Base-by-base conservation (phyloP, 2,888 invertebrate genomes). In the Ornithoptera priamus region DNA sequence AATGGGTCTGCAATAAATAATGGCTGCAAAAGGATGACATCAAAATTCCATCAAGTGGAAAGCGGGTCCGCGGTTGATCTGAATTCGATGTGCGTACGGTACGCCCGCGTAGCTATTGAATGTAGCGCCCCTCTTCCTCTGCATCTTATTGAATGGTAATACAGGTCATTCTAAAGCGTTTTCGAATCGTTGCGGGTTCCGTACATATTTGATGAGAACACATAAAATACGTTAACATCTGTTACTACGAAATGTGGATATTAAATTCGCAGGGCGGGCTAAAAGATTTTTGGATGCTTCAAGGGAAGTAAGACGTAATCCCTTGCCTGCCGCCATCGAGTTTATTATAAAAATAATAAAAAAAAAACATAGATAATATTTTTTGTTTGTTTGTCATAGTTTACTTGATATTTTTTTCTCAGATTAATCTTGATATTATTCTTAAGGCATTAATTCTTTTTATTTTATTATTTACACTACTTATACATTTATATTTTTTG, bases 41-140 rank as follows among this genome's bases (percentile, higher is more conserved):
- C 86, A 88, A 87, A 88, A 83, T 79, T 83, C 88, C 87, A 87
- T 88, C 86, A 88, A 77, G 80, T 71, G 78, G 72, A 75, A 74
- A 75, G 75, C 76, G 76, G 81, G 81, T 70, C 67, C 76, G 77
- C 77, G 72, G 81, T 81, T 85, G 87, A 88, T 88, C 81, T 83
- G 82, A 86, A 88, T 88, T 88, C 87, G 75, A 88, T 88, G 80
- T 83, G 85, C 85, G 86, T 87, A 76, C 80, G 74, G 71, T 72
- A 69, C 70, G 70, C 74, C 58, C 59, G 50, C 63, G 67, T 70
- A 70, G 70, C 67, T 70, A 70, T 65, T 64, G 61, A 67, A 64
- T 65, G 64, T 61, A 60, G 63, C 60, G 53, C 64, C 70, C 60
- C 67, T 46, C 64, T 12, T 64, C 39, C 24, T 60, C 60, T 70